Base-by-base conservation (phyloP, 1,140 invertebrate genomes). In the Drosophila ogumai region DNA sequence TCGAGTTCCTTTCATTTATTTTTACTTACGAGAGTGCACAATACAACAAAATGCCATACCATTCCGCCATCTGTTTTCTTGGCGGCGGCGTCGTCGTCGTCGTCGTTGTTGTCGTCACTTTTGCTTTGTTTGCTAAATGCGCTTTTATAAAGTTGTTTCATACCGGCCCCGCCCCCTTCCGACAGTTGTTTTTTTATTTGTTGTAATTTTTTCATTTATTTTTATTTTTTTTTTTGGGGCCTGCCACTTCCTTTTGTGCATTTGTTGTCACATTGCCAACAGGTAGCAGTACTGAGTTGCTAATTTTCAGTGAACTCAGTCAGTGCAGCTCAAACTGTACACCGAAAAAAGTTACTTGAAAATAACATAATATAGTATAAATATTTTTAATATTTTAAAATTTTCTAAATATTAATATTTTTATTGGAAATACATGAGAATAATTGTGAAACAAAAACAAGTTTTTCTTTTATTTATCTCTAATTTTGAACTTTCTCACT, bases 81-180 rank as follows among this genome's bases (percentile, higher is more conserved):
- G 60, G 44, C 57, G 55, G 50, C 44, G n/a, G n/a, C n/a, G 57
- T 41, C 50, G 68, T 28, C 64, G 54, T 54, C 36, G 54, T 55
- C 43, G 66, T 28, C 25, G 68, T 28, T 56, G 54, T 34, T 47
- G 60, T 79, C 79, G 68, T 63, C 82, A 82, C 71, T 79, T 87
- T 75, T 79, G 82, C 79, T 82, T 86, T 86, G 82, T 86, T 86
- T 82, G 79, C 69, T 87, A 87, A 86, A 86, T 87, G 79, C 82
- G 82, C 82, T 86, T 86, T 86, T 86, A 87, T 79, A 82, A 79
- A 79, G 57, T 71, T 86, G 52, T 66, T 58, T 77, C 34, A 61
- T 74, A 74, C 60, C 34, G 19, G 40, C 36, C 40, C 61, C 50
- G 47, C 60, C 34, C 49, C 47, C 49, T 47, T 56, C 58, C 28